Base-by-base conservation (phyloP, 2,113 vertebrate species). In the Lepisosteus oculatus region DNA sequence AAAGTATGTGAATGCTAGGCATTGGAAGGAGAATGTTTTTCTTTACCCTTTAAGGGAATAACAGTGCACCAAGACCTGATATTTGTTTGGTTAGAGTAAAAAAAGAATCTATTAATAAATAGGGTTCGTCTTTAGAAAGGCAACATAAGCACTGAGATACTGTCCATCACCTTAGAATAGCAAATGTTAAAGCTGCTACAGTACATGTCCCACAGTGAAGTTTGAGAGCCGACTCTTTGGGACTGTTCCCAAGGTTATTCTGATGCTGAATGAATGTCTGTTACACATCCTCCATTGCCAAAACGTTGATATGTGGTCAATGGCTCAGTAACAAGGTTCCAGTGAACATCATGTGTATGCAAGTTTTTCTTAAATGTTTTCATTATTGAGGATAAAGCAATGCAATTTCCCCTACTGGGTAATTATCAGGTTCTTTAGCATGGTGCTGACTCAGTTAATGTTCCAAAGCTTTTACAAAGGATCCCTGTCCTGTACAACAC, bases 11-110 rank as follows among this genome's bases (percentile, higher is more conserved):
- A 84, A 80, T 78, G 79, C 73, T 54, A 61, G 64, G 78, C 73
- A 80, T 55, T 70, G 76, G 41, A 72, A 82, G 71, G 59, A 72
- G 67, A 54, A 70, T 83, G 81, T 83, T 87, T 85, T 74, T 73
- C 76, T 84, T 87, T 67, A 73, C 86, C 86, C 89, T 90, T 88
- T 90, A 90, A 85, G 88, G 86, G 51, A 68, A 75, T 76, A 72
- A 17, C 71, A 63, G 41, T 61, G 8, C 55, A 61, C 68, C 13
- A 41, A 70, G 68, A 41, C 65, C 54, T 59, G 42, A 61, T 29
- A 76, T 51, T 47, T 57, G 12, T 71, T 70, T 73, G 57, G 62
- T 42, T 81, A 76, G 55, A 67, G 56, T 43, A 5, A 68, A 83
- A 82, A 80, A 79, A 74, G 71, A 78, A 73, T 69, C 74, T 61